phyloP scores from a whole-genome alignment of 2,888 invertebrate species.

The Sphinx pinastri region DNA sequence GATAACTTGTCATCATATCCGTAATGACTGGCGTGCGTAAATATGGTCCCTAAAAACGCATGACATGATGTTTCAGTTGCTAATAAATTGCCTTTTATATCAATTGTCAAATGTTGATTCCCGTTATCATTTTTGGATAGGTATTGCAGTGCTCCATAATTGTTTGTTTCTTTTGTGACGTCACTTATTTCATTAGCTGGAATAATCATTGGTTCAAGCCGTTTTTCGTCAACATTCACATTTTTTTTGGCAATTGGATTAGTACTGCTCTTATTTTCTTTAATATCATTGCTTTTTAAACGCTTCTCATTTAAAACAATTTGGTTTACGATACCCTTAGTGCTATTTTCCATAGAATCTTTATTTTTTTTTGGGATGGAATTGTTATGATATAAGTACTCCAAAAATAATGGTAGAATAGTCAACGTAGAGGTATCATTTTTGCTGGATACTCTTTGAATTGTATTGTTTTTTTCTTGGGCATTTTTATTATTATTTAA shows the following conservation, averaged over 20 bases:
- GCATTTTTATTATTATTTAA: neutral
- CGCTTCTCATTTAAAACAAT: neutral
- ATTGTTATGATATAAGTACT: conserved; percentile 58
- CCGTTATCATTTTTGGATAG: conserved; percentile 33
- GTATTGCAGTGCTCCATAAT: conserved; percentile 12
- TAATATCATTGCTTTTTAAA: neutral
- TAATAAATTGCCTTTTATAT: conserved; percentile 72
- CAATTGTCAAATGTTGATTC: conserved; percentile 54
- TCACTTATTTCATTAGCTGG: conserved; percentile 36
- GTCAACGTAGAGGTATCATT: conserved; percentile 33
- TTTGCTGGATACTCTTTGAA: neutral
- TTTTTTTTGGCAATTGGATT: conserved; percentile 1
- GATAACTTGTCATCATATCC: conserved; percentile 57
- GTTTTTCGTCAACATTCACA: neutral
- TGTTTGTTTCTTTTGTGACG: conserved; percentile 32
- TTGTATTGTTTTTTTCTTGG: neutral
- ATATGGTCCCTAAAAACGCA: conserved; percentile 72
- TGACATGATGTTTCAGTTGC: conserved; percentile 70
- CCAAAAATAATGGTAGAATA: conserved; percentile 59
- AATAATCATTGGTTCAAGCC: neutral
- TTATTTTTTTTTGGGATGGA: conserved; percentile 19
- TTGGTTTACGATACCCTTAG: conserved; percentile 31
- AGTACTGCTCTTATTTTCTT: neutral
- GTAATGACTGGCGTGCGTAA: conserved; percentile 61
- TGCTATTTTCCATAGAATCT: conserved; percentile 27